These are phyloP conservation scores for Chrysotoxum bicinctum DNA, from an alignment of 2,888 invertebrate species.

Conservation along the genomic window DNA sequence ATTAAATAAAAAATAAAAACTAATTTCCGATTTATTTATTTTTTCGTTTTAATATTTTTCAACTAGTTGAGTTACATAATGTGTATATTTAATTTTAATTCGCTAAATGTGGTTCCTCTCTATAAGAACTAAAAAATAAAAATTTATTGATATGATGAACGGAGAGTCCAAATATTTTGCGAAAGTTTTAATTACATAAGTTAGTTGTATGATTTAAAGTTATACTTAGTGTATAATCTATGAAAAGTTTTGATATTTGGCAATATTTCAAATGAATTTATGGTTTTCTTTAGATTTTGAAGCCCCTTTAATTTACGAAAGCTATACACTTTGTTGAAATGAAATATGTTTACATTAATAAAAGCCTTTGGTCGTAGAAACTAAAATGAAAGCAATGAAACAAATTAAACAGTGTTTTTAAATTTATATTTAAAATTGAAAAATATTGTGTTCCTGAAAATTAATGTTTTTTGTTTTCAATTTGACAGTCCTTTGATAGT, in stretches of 20 bases:
- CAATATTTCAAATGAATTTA: slow-evolving; percentile 67
- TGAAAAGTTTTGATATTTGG: slow-evolving; percentile 66
- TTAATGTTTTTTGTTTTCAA: too few relatives aligned
- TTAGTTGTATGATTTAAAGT: slow-evolving; percentile 37
- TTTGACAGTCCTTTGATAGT: too few relatives aligned
- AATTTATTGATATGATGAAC: slow-evolving; percentile 67
- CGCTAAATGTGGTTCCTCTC: slow-evolving; percentile 66
- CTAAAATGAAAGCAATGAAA: too few relatives aligned
- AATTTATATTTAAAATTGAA: background rate
- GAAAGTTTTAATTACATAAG: slow-evolving; percentile 45
- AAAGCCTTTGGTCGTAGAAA: too few relatives aligned
- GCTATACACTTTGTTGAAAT: background rate
- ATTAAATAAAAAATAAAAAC: slow-evolving; percentile 4
- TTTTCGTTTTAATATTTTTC: slow-evolving; percentile 51
- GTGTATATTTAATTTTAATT: slow-evolving; percentile 69
- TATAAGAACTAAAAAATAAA: slow-evolving; percentile 47
- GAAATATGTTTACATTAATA: background rate
- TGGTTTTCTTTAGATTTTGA: slow-evolving; percentile 44
- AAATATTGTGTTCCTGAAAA: too few relatives aligned
- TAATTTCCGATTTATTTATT: slow-evolving; percentile 33
- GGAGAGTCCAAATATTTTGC: slow-evolving; percentile 61
- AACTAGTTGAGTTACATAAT: slow-evolving; percentile 64
- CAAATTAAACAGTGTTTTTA: too few relatives aligned
- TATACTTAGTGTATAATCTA: slow-evolving; percentile 2
- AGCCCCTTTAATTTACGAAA: slow-evolving; percentile 2